These are phyloP conservation scores for Mus musculus DNA, from an alignment of 2,113 vertebrate genomes.

Conservation along the genomic window GRCm39 chr14:27472501-27473000, in stretches of 20 bases:
- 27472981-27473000: background rate
- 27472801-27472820: background rate
- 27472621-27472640: conserved; percentile 13
- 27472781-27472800: background rate
- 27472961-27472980: conserved; percentile 30
- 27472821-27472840: background rate
- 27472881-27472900: background rate
- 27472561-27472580: too few species aligned
- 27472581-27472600: background rate
- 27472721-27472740: background rate
- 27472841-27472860: conserved; percentile 13
- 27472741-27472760: background rate
- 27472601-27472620: background rate
- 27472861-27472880: conserved; percentile 54
- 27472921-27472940: background rate
- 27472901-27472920: background rate
- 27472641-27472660: conserved; percentile 52
- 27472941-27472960: conserved; percentile 6
- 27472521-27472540: too few species aligned
- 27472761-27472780: background rate
- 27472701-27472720: background rate
- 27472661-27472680: background rate
- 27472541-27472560: too few species aligned
- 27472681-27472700: conserved; percentile 23
- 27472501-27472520: too few species aligned